These are phyloP conservation scores for Hirtodrosophila trivittata DNA, from an alignment of 2,888 invertebrate genomes.

Conservation along the genomic window DNA sequence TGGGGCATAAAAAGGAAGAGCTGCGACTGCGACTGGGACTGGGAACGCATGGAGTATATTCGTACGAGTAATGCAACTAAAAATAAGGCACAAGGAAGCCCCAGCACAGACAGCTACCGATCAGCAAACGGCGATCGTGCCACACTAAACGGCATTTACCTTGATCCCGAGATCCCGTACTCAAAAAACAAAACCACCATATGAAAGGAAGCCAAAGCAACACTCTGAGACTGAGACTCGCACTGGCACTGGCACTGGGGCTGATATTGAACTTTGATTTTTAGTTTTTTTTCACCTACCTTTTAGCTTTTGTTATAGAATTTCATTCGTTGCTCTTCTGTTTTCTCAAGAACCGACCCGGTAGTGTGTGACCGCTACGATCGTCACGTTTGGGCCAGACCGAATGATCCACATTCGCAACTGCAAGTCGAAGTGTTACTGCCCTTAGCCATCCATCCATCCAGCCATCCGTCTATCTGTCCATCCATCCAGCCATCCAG, in stretches of 20 bases:
- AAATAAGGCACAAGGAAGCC: conserved; percentile 62
- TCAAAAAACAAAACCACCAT: conserved; percentile 13
- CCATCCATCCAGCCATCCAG: conserved; percentile 33
- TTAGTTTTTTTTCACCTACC: conserved; percentile 13
- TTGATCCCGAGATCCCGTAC: conserved; percentile 60
- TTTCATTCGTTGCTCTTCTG: conserved; percentile 51
- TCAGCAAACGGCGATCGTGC: conserved; percentile 67
- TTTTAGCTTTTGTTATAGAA: conserved; percentile 63
- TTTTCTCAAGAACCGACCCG: conserved; percentile 60
- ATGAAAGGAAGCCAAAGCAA: conserved; percentile 63
- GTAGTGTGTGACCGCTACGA: conserved; percentile 31
- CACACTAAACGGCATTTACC: conserved; percentile 75
- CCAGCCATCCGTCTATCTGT: not conserved
- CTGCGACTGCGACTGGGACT: not conserved
- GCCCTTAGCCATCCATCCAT: not conserved
- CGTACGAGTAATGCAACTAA: conserved; percentile 51
- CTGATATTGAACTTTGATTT: conserved; percentile 74
- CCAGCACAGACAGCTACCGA: conserved; percentile 61
- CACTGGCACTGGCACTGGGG: conserved; percentile 27
- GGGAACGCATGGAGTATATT: conserved; percentile 34
- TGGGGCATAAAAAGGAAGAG: conserved; percentile 56
- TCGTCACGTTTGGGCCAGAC: conserved; percentile 44
- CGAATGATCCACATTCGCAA: conserved; percentile 52
- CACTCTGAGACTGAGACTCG: conserved; percentile 17
- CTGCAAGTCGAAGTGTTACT: conserved; percentile 11